Percentiles rank a stretch among this genome's conserved stretches.
Conservation (phyloP, 30 jellyfish, hydroid and myxozoan species). For the Cassiopea andromeda region DNA sequence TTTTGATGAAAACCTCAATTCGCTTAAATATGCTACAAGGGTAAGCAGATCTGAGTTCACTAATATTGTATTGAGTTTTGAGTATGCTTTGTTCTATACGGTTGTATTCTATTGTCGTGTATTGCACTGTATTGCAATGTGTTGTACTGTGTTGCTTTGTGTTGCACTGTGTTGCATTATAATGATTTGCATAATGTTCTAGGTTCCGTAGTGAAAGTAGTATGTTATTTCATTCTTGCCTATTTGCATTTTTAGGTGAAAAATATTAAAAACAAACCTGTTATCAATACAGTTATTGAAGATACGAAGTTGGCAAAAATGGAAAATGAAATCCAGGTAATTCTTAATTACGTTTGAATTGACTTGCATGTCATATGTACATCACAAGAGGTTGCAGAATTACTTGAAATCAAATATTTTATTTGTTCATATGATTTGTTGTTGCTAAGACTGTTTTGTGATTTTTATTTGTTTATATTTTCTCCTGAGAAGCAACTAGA, state of each 20-base stretch:
- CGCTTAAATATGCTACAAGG: constrained; percentile 87
- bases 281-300: constrained; percentile 66
- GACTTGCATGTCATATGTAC: not conserved
- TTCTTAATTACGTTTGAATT: not conserved
- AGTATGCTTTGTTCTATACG: not conserved
- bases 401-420: not conserved
- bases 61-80: not conserved
- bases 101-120: not conserved
- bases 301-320: constrained; percentile 60
- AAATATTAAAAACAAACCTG: constrained; percentile 69
- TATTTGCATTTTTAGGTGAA: constrained; percentile 56
- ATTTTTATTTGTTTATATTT: no score
- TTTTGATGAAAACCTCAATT: constrained; percentile 85
- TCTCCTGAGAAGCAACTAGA: no score
- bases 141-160: not conserved
- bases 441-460: no score
- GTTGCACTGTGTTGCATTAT: not conserved
- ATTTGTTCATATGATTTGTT: no score
- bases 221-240: not conserved
- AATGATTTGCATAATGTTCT: not conserved
- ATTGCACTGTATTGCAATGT: not conserved
- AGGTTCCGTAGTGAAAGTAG: not conserved
- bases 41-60: constrained; percentile 62
- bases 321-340: constrained; percentile 82
- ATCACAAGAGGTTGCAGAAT: not conserved